Conservation (phyloP, 2,888 invertebrate species). For the Andrena haemorrhoa region DNA sequence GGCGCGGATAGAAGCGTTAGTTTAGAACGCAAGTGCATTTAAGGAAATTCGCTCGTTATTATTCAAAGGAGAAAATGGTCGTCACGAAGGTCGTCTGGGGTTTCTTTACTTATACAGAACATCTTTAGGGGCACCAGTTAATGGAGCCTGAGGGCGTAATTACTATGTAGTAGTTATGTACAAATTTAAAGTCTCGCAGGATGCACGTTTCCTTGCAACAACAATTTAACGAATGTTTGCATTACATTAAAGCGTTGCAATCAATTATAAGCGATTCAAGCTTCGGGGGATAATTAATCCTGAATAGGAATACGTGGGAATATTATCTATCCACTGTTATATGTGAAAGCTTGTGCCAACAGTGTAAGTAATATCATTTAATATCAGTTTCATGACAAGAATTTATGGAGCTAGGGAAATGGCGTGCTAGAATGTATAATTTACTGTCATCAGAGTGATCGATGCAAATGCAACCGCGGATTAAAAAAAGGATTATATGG, state of each 20-base stretch:
- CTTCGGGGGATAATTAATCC: conserved; percentile 8
- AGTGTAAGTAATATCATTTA: neutral
- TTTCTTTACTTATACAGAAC: neutral
- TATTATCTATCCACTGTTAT: neutral
- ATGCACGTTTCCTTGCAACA: neutral
- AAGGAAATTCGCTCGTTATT: conserved; percentile 47
- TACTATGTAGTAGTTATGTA: neutral
- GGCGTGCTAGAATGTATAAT: neutral
- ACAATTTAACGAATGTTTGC: neutral
- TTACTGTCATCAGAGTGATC: neutral
- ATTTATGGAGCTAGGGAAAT: neutral
- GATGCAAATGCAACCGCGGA: neutral
- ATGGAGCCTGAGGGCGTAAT: conserved; percentile 7
- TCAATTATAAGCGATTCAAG: no score
- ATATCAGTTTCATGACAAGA: neutral
- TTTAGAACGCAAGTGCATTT: conserved; percentile 48
- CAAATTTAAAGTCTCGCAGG: neutral
- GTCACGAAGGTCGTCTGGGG: conserved; percentile 8
- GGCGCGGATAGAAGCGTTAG: conserved; percentile 19
- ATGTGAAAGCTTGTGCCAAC: neutral
- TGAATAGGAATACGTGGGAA: neutral
- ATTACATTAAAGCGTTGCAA: neutral
- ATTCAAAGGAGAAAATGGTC: conserved; percentile 15
- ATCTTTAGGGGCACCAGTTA: conserved; percentile 1
- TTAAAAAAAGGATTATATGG: neutral